phyloP scores from a whole-genome alignment of 2,888 invertebrate species.

The Temnothorax rugatulus region DNA sequence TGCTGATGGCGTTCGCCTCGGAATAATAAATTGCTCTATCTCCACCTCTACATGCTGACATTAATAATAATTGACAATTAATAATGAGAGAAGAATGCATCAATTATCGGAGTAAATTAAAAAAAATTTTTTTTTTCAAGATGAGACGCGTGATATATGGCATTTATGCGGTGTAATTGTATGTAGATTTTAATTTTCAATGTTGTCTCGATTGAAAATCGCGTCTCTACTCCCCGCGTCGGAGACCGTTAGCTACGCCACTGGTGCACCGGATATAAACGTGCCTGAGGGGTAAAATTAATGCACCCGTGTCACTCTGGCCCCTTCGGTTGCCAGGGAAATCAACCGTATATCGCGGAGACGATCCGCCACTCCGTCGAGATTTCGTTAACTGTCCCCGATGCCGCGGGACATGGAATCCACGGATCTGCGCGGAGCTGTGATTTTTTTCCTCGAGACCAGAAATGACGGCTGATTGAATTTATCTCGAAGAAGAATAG shows the following conservation, averaged over 20 bases:
- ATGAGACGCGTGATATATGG: neutral
- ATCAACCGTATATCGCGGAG: constrained; percentile 26
- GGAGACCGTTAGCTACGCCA: constrained; percentile 13
- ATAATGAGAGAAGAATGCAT: constrained; percentile 5
- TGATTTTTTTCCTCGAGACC: neutral
- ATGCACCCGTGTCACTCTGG: constrained; percentile 25
- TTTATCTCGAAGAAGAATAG: neutral
- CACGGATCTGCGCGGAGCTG: neutral
- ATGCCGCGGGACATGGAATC: constrained; percentile 11
- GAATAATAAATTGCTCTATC: constrained; percentile 40
- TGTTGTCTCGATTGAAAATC: neutral
- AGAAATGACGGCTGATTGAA: neutral
- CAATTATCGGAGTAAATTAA: neutral
- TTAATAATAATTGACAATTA: constrained; percentile 34
- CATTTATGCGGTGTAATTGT: no score
- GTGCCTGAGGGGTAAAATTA: constrained; percentile 28
- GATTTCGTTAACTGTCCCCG: constrained; percentile 19
- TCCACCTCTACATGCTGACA: neutral
- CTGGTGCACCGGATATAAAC: constrained; percentile 21
- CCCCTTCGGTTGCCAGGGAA: constrained; percentile 44
- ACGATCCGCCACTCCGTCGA: constrained; percentile 4
- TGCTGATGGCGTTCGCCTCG: constrained; percentile 1
- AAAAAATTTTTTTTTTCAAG: neutral
- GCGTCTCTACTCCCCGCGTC: neutral
- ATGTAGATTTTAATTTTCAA: neutral